Conservation (phyloP, 2,797 vertebrate genomes). For the Chiroxiphia lanceolata region DNA sequence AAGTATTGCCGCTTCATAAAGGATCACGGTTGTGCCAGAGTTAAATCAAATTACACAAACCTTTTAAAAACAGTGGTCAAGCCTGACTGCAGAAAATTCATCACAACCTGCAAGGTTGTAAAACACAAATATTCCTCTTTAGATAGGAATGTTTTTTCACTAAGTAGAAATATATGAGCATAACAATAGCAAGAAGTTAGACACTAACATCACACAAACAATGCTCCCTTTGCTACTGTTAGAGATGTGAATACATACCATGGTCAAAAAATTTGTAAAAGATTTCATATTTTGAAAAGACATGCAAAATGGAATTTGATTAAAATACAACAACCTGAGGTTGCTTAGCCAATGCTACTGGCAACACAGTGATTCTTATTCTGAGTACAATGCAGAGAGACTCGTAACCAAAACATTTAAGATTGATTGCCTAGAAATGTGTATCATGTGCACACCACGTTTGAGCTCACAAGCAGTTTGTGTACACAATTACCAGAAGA, state of each 20-base stretch:
- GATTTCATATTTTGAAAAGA: neutral
- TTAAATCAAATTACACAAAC: neutral
- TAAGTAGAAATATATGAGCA: neutral
- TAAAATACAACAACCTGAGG: neutral
- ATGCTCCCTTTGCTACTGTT: neutral
- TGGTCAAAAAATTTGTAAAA: neutral
- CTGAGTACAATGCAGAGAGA: neutral
- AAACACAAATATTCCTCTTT: neutral
- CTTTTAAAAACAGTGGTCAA: neutral
- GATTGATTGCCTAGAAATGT: neutral
- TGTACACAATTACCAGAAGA: neutral
- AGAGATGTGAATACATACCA: neutral
- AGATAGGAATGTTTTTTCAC: neutral
- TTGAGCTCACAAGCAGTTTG: neutral
- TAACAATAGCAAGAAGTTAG: neutral
- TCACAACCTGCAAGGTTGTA: neutral
- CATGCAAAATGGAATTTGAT: neutral
- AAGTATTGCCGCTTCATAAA: neutral
- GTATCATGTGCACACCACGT: rapidly evolving
- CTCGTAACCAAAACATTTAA: neutral
- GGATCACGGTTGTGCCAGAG: neutral
- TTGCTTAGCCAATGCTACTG: neutral
- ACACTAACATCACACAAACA: neutral
- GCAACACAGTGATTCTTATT: neutral
- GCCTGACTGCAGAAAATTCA: neutral